Conservation (phyloP, 2,113 vertebrate species). For the Ciconia boyciana region DNA sequence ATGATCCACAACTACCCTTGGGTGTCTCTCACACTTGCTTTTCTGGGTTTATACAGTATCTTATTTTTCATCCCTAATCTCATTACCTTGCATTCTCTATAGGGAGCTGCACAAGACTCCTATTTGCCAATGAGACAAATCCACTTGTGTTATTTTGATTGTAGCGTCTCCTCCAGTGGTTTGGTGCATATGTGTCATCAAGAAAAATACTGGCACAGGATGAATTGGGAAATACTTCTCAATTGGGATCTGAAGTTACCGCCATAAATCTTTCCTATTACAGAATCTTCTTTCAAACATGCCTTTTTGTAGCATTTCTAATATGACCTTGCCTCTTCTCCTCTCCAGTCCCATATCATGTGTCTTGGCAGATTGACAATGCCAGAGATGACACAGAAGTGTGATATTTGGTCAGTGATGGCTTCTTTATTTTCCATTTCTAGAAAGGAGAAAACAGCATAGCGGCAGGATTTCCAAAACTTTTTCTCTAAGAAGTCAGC, state of each 20-base stretch:
- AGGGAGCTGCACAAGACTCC: not conserved
- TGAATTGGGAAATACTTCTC: not conserved
- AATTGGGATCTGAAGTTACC: not conserved
- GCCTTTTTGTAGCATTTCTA: not conserved
- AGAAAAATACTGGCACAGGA: not conserved
- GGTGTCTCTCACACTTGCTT: not conserved
- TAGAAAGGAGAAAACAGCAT: not conserved
- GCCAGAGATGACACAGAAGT: not conserved
- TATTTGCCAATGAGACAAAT: slow-evolving; percentile 6
- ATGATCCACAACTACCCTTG: not conserved
- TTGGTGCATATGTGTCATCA: not conserved
- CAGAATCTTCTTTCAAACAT: not conserved
- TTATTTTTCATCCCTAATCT: slow-evolving; percentile 38
- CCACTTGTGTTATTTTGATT: not conserved
- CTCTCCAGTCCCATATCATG: not conserved
- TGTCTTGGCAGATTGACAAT: not conserved
- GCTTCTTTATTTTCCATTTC: not conserved
- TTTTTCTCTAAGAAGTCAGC: not conserved
- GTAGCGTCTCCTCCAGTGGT: not conserved
- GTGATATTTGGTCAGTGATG: not conserved
- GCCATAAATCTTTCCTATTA: not conserved
- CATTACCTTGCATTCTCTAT: not conserved
- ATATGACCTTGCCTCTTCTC: not conserved
- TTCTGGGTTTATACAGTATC: not conserved
- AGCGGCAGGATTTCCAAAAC: not conserved